Evolutionary conservation across 2,888 invertebrate species (phyloP), one percentile per base, ranked within the genome.

Genomic region (Athripsodes cinereus): DNA sequence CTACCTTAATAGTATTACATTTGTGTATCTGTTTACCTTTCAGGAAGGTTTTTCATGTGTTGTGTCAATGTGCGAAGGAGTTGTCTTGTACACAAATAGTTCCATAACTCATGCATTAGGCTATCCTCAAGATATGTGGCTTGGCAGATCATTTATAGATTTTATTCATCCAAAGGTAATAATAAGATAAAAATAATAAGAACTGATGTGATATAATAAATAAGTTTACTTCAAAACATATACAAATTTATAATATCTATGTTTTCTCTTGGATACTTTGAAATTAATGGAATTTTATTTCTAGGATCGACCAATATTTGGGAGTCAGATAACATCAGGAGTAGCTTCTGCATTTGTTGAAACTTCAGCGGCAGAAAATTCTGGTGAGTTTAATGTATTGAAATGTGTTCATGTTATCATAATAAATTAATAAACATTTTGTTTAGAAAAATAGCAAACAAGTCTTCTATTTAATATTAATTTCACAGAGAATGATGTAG

Each of bases 131-230:
- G 88, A 91, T 62, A 88, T 90, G 84, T 92, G 92, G 91, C 73
- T 88, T 31, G 92, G 92, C 2, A 80, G 90, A 53, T 89, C 90
- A 0, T 91, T 95, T 67, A 89, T 91, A 56, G 92, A 94, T 67
- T 93, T 92, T 68, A 81, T 95, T 1, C 91, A 93, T 71, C 86
- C 88, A 1, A 88, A 85, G 72, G 88, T 78, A 47, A 26, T n/a
- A n/a, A n/a, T n/a, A n/a, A n/a, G n/a, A n/a, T n/a, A n/a, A n/a
- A n/a, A n/a, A n/a, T n/a, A n/a, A n/a, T n/a, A n/a, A n/a, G n/a
- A n/a, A n/a, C n/a, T n/a, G n/a, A n/a, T n/a, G n/a, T n/a, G n/a
- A n/a, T n/a, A n/a, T n/a, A n/a, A n/a, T n/a, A n/a, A n/a, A n/a
- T n/a, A n/a, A n/a, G n/a, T n/a, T n/a, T n/a, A n/a, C n/a, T n/a